Evolutionary conservation across 2,797 vertebrate species (phyloP), one percentile per base, ranked within the genome.

Genomic region (Spea hammondii): DNA sequence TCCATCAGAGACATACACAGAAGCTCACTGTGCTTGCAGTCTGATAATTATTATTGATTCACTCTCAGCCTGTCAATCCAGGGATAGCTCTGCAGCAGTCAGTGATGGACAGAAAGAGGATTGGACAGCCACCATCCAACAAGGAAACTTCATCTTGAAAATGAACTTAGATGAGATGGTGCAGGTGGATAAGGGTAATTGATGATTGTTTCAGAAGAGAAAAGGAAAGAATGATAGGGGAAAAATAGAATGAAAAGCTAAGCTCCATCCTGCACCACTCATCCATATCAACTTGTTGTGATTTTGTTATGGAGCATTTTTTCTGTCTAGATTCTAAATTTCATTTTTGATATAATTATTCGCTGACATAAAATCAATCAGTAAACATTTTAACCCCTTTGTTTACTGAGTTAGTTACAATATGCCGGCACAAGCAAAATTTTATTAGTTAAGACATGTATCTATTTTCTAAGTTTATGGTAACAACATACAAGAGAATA

Each of bases 31-130:
- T 92, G 94, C 93, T 92, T 93, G 92, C 92, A 89, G 91, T 91
- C 89, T 92, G 93, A 96, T 95, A 95, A 96, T 96, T 96, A 95
- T 96, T 97, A 97, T 97, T 96, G 95, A 98, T 98, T 95, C 92
- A 67, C 92, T 93, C 93, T 92, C 91, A 88, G 92, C 84, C 94
- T 96, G 94, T 96, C 96, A 96, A 89, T 96, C 95, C 91, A 74
- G 84, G 87, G 91, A 92, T 89, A 89, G 92, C 83, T 86, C 90
- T 89, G 86, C 84, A 91, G 89, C 90, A 90, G 90, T 70, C 90
- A 84, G 82, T 96, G 95, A 96, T 92, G 93, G 96, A 96, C 95
- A 95, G 95, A 91, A 91, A 93, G 88, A 88, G 94, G 94, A 94
- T 92, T 95, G 93, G 95, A 94, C 92, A 93, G 93, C 92, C 92